Base-by-base conservation (phyloP, 2,113 vertebrate genomes). In the Mesembrinibis cayennensis region DNA sequence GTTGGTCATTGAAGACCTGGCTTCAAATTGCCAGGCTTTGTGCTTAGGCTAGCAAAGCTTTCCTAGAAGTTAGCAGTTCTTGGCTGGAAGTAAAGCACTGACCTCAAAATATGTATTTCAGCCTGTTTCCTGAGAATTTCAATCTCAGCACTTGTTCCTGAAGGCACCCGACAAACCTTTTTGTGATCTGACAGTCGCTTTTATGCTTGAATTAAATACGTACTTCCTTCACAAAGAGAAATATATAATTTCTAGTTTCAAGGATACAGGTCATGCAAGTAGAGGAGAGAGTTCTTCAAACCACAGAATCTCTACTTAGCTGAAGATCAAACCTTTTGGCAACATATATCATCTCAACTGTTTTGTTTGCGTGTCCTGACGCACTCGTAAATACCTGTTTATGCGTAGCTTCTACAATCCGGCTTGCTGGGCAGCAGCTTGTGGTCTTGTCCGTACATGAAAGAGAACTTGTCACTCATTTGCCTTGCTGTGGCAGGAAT, bases 11-110 rank as follows among this genome's bases (percentile, higher is more conserved):
- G 10, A 34, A 78, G 66, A 77, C 70, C 25, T 50, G 42, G 6
- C 22, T 59, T 62, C 36, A 82, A 70, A 44, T 44, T n/a, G 66
- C 42, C 13, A 55, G 81, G 36, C 29, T 36, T 79, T 89, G 2
- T 49, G 73, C 70, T 72, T 73, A 85, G 84, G 70, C 58, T 79
- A 50, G 73, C 78, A 82, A 45, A 58, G 74, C 11, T 27, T 89
- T 97, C 89, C 71, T 84, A 45, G 66, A 95, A 89, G 77, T 66
- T 65, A 62, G 80, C 32, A 87, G 47, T 84, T 89, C 66, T 95
- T 72, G 87, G 83, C 95, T 72, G 50, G 58, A 34, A 85, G 62
- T 62, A 85, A 93, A 77, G 32, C 7, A 30, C 87, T 95, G 94
- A 82, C 91, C 58, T 93, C 62, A 73, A 82, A 95, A 78, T 67